Conservation (phyloP, 2,797 vertebrate genomes). For the Sebastes steindachneri region DNA sequence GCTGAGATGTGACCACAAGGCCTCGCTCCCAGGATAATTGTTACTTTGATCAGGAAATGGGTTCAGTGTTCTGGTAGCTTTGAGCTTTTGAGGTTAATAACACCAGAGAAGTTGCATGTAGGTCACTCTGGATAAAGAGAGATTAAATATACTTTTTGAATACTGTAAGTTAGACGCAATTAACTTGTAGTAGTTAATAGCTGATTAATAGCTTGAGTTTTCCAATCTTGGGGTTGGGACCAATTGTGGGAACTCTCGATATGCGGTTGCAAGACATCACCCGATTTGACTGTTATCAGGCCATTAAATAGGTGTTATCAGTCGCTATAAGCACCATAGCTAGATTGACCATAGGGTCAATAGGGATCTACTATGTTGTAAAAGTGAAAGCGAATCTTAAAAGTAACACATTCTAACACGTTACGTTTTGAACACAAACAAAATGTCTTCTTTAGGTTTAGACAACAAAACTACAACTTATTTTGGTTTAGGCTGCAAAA, state of each 20-base stretch:
- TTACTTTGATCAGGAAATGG: constrained; percentile 22
- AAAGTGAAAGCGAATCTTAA: too few species aligned
- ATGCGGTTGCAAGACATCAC: too few species aligned
- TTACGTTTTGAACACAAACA: too few species aligned
- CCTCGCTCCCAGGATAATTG: constrained; percentile 19
- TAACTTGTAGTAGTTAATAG: not conserved
- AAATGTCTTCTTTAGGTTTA: too few species aligned
- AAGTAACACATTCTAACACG: too few species aligned
- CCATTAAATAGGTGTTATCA: too few species aligned
- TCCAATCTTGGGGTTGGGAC: not conserved
- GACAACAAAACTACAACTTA: too few species aligned
- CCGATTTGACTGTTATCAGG: too few species aligned
- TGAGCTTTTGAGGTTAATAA: constrained; percentile 9
- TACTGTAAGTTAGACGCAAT: not conserved
- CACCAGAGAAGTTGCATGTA: not conserved
- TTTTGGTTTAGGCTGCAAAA: too few species aligned
- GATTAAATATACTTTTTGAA: not conserved
- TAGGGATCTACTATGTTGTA: too few species aligned
- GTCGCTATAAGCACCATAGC: too few species aligned
- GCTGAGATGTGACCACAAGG: constrained; percentile 21
- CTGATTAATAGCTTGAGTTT: not conserved
- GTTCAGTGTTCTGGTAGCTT: constrained; percentile 1
- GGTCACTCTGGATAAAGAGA: constrained; percentile 2
- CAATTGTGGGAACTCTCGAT: not conserved
- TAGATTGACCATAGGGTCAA: too few species aligned